Percentiles rank a stretch among this genome's conserved stretches.
Evolutionary conservation across 1,140 invertebrate genomes (phyloP).

Genomic region (Aphidius gifuensis): DNA sequence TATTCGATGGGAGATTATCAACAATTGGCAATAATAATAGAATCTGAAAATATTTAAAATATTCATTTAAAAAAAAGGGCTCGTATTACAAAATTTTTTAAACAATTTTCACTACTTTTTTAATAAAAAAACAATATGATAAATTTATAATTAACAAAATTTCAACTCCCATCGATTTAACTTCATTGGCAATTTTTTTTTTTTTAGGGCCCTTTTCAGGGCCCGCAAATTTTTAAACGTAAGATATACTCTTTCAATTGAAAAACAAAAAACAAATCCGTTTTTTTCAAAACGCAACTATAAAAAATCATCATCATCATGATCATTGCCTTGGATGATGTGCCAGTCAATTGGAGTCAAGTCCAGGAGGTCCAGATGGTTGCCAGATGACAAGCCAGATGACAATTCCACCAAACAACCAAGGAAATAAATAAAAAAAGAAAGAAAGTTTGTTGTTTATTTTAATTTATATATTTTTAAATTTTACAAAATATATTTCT

Average conservation of each 20-base stretch:
- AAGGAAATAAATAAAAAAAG: too few species aligned
- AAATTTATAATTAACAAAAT: constrained; percentile 2
- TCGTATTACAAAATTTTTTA: constrained; percentile 9
- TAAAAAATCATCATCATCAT: neutral
- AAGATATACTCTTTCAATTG: constrained; percentile 26
- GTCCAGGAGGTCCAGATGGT: neutral
- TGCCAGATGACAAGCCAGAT: neutral
- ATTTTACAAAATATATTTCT: neutral
- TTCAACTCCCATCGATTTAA: constrained; percentile 15
- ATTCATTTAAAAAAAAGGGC: neutral
- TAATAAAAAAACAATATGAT: too few species aligned
- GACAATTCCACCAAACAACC: neutral
- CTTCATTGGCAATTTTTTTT: constrained; percentile 26
- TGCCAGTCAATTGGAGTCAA: neutral
- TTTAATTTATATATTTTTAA: neutral
- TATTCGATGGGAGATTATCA: too few species aligned
- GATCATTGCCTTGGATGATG: neutral
- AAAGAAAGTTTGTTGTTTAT: neutral
- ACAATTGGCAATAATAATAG: too few species aligned
- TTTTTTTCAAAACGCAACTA: constrained; percentile 17
- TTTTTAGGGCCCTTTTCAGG: constrained; percentile 51
- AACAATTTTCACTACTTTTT: neutral
- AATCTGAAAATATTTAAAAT: too few species aligned
- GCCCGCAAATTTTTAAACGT: constrained; percentile 46
- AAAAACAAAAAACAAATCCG: constrained; percentile 21